Base-by-base conservation (phyloP, 2,113 vertebrate species). In the Tenebrosternarchus preto region DNA sequence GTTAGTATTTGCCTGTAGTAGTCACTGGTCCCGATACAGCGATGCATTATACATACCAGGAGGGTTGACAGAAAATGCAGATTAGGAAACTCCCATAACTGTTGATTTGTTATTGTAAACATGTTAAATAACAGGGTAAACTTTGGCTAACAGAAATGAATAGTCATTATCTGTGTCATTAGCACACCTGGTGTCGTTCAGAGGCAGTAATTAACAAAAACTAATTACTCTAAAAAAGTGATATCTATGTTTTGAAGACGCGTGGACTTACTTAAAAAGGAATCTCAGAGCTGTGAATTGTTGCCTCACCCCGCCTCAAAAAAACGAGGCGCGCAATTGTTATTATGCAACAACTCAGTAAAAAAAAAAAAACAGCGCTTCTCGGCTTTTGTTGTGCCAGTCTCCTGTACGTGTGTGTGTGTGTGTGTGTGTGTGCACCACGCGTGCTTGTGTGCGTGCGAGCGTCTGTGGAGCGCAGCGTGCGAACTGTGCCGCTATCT, bases 401-500 rank as follows among this genome's bases (percentile, higher is more conserved):
- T 64, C 25, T 66, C 36, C 43, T 6, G 64, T 72, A 29, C 57
- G 56, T 77, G 33, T 82, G 22, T 80, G 67, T 22, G 72, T 73
- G 22, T 73, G 1, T 61, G 17, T 53, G n/a, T 39, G n/a, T 43
- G 70, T 46, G 33, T 68, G 3, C 6, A 2, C 6, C n/a, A n/a
- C n/a, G n/a, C n/a, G 43, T 43, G 64, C 25, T 64, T 11, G 17
- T 27, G 31, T 22, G 24, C 1, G 61, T 36, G 31, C 69, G 2
- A n/a, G n/a, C n/a, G 9, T 68, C 20, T 55, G 39, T 24, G 27
- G 68, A 64, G 67, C 59, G 19, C 27, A 50, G 68, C 59, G 55
- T 69, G 63, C 59, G 43, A 50, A 20, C 19, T 31, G 63, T 22
- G 59, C 57, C 46, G 77, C 76, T 89, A 87, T 85, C 85, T 85